Percentiles rank a stretch among this genome's conserved stretches.
These are phyloP conservation scores for Neosilurus hyrtlii DNA, from an alignment of 2,797 vertebrate species.

Conservation along the genomic window DNA sequence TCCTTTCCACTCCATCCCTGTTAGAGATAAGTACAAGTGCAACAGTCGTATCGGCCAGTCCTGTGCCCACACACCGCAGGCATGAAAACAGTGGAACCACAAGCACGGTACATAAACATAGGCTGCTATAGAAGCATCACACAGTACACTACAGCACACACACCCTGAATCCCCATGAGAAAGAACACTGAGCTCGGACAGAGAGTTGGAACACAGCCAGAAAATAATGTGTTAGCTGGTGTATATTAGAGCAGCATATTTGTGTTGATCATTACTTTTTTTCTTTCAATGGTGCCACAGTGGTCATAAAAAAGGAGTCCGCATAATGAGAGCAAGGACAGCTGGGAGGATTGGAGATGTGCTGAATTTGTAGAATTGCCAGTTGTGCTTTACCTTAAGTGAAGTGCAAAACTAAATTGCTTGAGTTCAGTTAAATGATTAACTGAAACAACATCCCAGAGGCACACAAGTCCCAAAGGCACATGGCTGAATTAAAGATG, in stretches of 20 bases:
- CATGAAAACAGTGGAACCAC: constrained; percentile 38
- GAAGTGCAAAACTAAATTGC: constrained; percentile 7
- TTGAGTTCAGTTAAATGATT: constrained; percentile 18
- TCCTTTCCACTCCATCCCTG: constrained; percentile 57
- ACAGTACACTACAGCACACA: constrained; percentile 30
- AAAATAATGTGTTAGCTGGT: constrained; percentile 22
- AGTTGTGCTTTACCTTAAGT: constrained; percentile 9
- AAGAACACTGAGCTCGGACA: background rate
- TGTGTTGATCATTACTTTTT: background rate
- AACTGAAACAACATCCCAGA: constrained; percentile 7
- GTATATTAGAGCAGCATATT: constrained; percentile 1
- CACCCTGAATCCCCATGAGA: constrained; percentile 12
- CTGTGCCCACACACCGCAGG: constrained; percentile 43
- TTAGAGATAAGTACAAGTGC: constrained; percentile 63
- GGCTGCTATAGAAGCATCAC: constrained; percentile 13
- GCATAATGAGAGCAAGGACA: constrained; percentile 5
- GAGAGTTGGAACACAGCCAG: background rate
- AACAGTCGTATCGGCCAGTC: constrained; percentile 56
- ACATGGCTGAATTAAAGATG: constrained; percentile 17
- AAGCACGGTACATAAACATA: constrained; percentile 24
- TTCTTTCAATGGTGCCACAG: background rate
- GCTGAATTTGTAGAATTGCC: constrained; percentile 29
- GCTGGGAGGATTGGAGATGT: constrained; percentile 11
- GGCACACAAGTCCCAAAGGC: background rate
- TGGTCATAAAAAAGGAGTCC: constrained; percentile 7